Evolutionary conservation across 2,113 vertebrate species (phyloP), one percentile per base, ranked within the genome.

Genomic region (Glaucidium brasilianum): DNA sequence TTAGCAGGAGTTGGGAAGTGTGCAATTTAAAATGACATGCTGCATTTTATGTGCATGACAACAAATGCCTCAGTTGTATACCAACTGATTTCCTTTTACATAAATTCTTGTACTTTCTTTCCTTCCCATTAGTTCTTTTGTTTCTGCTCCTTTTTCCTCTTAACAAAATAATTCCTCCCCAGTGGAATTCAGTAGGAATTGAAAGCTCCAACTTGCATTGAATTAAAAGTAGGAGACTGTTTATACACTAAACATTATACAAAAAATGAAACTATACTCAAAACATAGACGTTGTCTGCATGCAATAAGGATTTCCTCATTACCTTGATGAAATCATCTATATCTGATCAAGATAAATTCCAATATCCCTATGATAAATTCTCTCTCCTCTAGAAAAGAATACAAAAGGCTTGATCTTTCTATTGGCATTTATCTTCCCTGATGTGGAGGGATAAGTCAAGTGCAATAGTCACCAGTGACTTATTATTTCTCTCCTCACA

Each of bases 401-500:
- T 82, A 97, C 73, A 96, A 95, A 96, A 92, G 79, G 84, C 67
- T 93, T 96, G 96, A 97, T 97, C 86, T 92, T 89, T 75, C 82
- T 92, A 89, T 94, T 96, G 91, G 95, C 93, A 97, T 97, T 96
- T 97, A 97, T 97, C 98, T 98, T 96, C 85, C 92, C 43, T 96
- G 89, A 78, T 94, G 90, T 90, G 82, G 90, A 97, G 88, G 96
- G 92, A 94, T 97, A 97, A 95, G 77, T 85, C 91, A 97, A 94
- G 82, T 97, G 91, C 92, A 94, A 32, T 93, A 97, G 86, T 94
- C 92, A 94, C 75, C 67, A 92, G 72, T 80, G 95, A 97, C 73
- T 97, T 97, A 95, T 93, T 97, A 88, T 89, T 97, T 94, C 96
- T 95, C 82, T 93, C 35, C 82, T 93, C 92, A 93, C 88, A 94